phyloP scores from a whole-genome alignment of 2,888 invertebrate species.

The Catocala fraxini region DNA sequence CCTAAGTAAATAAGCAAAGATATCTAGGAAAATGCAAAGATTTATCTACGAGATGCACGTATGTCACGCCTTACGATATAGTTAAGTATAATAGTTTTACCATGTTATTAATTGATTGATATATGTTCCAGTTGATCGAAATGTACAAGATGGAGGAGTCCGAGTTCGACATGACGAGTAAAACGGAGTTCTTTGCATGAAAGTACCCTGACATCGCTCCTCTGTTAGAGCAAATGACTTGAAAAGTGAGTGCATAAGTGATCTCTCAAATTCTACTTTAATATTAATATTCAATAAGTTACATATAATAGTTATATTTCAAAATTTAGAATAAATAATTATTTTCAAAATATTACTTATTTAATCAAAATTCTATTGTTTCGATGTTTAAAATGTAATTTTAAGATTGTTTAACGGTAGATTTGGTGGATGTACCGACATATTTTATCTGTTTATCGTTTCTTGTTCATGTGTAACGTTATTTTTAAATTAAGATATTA shows the following conservation, averaged over 20 bases:
- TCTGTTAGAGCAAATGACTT: conserved; percentile 75
- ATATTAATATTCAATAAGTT: conserved; percentile 11
- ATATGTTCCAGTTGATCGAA: conserved; percentile 92
- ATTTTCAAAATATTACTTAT: conserved; percentile 8
- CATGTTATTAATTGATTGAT: not conserved
- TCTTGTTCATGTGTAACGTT: conserved; percentile 13
- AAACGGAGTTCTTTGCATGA: conserved; percentile 97
- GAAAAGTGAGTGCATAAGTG: conserved; percentile 69
- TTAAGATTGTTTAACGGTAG: conserved; percentile 25
- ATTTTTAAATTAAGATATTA: conserved; percentile 19
- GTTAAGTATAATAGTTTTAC: not conserved
- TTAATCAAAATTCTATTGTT: conserved; percentile 18
- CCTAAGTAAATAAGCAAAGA: no score
- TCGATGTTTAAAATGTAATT: conserved; percentile 17
- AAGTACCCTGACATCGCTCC: conserved; percentile 83
- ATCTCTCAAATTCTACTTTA: conserved; percentile 56
- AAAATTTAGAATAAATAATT: conserved; percentile 18
- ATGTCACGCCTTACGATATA: no score
- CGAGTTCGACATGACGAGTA: conserved; percentile 95
- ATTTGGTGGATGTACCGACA: conserved; percentile 13
- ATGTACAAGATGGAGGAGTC: conserved; percentile 98
- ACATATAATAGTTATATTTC: conserved; percentile 5
- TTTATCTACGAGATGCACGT: no score
- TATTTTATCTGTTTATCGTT: not conserved
- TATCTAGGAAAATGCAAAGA: no score